Evolutionary conservation across 2,888 invertebrate species (phyloP).

Genomic region (Cheilosia vulpina): DNA sequence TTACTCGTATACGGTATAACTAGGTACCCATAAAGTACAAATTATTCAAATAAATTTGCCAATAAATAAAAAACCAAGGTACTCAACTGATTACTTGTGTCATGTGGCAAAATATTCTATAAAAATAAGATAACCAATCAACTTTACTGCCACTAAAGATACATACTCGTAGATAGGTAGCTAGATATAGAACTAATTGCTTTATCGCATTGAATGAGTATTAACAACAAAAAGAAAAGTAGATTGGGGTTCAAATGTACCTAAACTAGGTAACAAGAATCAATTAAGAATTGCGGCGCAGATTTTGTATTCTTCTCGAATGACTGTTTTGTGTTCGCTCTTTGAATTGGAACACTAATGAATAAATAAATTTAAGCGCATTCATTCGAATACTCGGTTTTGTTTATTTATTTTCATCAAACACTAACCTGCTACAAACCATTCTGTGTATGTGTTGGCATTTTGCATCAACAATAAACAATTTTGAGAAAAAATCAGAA

Average conservation of each 20-base stretch:
- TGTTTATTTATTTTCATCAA: neutral
- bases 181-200: too few species aligned
- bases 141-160: too few species aligned
- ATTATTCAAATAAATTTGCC: neutral
- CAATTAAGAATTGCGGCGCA: neutral
- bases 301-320: neutral
- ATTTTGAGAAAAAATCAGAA: constrained; percentile 1
- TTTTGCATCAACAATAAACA: constrained; percentile 1
- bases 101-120: neutral
- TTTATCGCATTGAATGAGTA: too few species aligned
- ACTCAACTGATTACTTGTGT: too few species aligned
- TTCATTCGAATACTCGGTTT: neutral
- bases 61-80: neutral
- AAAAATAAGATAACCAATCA: too few species aligned
- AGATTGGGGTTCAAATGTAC: neutral
- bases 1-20: neutral
- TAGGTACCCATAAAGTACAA: neutral
- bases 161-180: too few species aligned
- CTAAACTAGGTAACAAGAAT: neutral
- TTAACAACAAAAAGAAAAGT: too few species aligned
- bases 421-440: too few species aligned
- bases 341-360: neutral
- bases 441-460: neutral
- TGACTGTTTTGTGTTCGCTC: neutral
- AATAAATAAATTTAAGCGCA: neutral